Evolutionary conservation across 2,888 invertebrate genomes (phyloP).

Genomic region (Parnassius glacialis): DNA sequence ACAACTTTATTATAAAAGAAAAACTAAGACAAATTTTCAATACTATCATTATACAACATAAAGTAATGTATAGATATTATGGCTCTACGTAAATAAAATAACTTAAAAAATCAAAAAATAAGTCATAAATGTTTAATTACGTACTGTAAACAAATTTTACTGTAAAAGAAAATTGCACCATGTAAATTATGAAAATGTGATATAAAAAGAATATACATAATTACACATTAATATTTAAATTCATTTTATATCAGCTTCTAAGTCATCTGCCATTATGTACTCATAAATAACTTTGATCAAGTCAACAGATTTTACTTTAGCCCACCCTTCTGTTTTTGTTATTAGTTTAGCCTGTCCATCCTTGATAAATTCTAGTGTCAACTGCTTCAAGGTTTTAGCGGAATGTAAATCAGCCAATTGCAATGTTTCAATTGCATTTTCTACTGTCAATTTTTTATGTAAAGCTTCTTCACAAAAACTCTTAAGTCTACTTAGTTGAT

Average conservation of each 20-base stretch:
- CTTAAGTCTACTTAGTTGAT: conserved; percentile 65
- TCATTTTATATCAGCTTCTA: conserved; percentile 48
- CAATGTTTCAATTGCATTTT: conserved; percentile 70
- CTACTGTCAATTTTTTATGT: conserved; percentile 67
- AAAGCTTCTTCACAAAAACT: conserved; percentile 69
- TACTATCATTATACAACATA: too few species aligned
- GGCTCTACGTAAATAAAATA: too few species aligned
- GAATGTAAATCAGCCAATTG: conserved; percentile 70
- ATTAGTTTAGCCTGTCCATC: conserved; percentile 70
- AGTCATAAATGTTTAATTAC: too few species aligned
- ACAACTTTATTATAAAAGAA: too few species aligned
- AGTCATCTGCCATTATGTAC: conserved; percentile 65
- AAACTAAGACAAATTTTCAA: too few species aligned
- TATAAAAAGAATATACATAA: neutral
- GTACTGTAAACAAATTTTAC: too few species aligned
- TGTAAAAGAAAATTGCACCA: too few species aligned
- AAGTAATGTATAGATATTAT: too few species aligned
- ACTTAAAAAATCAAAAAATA: too few species aligned
- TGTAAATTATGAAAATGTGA: neutral
- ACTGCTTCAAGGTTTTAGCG: conserved; percentile 57
- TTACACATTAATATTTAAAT: neutral
- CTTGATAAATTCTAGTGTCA: conserved; percentile 69
- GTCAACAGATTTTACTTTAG: conserved; percentile 63
- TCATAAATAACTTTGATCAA: conserved; percentile 70
- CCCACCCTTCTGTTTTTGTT: conserved; percentile 70